phyloP scores from a whole-genome alignment of 2,888 invertebrate species.

The Candidula unifasciata region DNA sequence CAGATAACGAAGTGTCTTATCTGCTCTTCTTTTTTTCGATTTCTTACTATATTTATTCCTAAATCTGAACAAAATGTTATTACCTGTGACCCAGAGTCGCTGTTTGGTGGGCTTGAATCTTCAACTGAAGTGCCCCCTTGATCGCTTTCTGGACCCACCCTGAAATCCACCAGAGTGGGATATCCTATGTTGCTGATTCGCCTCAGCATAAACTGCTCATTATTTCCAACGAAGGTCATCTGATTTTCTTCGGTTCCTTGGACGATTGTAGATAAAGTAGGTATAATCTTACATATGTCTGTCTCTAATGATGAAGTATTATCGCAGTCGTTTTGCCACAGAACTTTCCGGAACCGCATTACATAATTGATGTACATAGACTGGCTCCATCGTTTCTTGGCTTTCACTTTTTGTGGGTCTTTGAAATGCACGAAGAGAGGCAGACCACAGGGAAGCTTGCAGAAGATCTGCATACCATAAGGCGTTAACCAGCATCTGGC shows the following conservation, averaged over 20 bases:
- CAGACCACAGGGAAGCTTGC: slow-evolving; percentile 62
- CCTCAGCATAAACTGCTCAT: slow-evolving; percentile 27
- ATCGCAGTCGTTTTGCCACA: slow-evolving; percentile 47
- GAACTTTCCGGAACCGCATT: slow-evolving; percentile 57
- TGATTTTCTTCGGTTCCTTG: neutral
- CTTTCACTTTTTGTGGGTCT: slow-evolving; percentile 64
- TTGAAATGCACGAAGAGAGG: slow-evolving; percentile 70
- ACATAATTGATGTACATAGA: slow-evolving; percentile 68
- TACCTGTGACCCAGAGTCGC: slow-evolving; percentile 51
- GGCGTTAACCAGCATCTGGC: slow-evolving; percentile 62
- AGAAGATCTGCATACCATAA: slow-evolving; percentile 66
- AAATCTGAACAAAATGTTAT: neutral
- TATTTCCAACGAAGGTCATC: neutral
- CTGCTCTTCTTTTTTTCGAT: too few relatives aligned
- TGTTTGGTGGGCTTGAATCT: slow-evolving; percentile 50
- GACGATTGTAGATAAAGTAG: neutral
- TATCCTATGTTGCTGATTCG: slow-evolving; percentile 42
- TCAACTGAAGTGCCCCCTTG: slow-evolving; percentile 54
- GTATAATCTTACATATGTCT: neutral
- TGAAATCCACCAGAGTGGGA: slow-evolving; percentile 44
- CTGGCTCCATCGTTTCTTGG: slow-evolving; percentile 72
- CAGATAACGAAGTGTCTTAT: too few relatives aligned
- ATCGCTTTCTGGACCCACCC: slow-evolving; percentile 12
- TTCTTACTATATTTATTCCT: too few relatives aligned
- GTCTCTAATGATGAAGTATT: neutral